Conservation (phyloP, 2,888 invertebrate species). For the Megaustenia siamemsis region DNA sequence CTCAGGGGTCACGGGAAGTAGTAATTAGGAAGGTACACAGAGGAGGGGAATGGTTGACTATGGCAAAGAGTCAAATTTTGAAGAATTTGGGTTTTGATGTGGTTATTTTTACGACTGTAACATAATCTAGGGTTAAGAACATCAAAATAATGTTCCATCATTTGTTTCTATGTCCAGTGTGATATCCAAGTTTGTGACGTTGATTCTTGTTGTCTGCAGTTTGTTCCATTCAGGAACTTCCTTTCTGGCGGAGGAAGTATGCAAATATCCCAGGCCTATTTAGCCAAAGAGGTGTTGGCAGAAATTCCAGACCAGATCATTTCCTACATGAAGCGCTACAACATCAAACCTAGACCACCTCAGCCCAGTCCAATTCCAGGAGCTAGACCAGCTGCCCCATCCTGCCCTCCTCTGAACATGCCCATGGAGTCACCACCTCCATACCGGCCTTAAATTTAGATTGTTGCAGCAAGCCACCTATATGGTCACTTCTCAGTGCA, state of each 20-base stretch:
- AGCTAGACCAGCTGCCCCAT: neutral
- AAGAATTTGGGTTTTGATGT: no score
- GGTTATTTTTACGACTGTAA: no score
- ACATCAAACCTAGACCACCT: constrained; percentile 81
- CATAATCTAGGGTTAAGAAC: no score
- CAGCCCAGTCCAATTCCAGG: constrained; percentile 25
- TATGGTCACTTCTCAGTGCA: no score
- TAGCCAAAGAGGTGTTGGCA: constrained; percentile 84
- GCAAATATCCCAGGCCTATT: constrained; percentile 76
- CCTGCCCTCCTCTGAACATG: neutral
- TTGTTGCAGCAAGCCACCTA: no score
- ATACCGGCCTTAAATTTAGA: constrained; percentile 25
- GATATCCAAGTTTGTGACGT: no score
- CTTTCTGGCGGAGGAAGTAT: constrained; percentile 77
- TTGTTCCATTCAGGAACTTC: constrained; percentile 82
- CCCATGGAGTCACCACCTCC: constrained; percentile 43
- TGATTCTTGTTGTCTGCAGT: constrained; percentile 78
- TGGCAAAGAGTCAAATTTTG: no score
- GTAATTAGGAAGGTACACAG: no score
- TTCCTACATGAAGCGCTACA: constrained; percentile 81
- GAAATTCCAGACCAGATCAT: constrained; percentile 83
- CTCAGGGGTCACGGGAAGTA: no score
- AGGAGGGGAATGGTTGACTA: no score
- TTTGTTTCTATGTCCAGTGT: no score
- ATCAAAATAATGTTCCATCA: no score